Conservation (phyloP, 2,888 invertebrate species). For the Dinocampus coccinellae region DNA sequence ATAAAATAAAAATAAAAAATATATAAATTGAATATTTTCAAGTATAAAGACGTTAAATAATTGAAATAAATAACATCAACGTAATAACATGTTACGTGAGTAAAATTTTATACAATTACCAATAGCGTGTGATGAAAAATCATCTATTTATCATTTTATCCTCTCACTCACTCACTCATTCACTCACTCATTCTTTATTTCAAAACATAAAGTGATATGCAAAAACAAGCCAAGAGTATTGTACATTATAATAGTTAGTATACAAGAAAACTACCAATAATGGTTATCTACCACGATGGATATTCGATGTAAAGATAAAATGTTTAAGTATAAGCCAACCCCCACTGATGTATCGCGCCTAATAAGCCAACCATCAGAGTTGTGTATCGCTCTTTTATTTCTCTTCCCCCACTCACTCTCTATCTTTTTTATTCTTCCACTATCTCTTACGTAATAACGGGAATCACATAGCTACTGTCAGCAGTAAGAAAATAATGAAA, state of each 20-base stretch:
- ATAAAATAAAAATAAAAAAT: too few relatives aligned
- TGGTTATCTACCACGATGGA: slow-evolving; percentile 29
- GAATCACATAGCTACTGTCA: slow-evolving; percentile 34
- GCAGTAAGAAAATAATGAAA: too few relatives aligned
- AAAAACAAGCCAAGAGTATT: slow-evolving; percentile 30
- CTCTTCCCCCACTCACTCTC: slow-evolving; percentile 3
- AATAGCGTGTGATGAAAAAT: neutral
- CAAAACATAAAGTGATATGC: slow-evolving; percentile 33
- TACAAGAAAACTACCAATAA: slow-evolving; percentile 30
- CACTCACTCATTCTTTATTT: neutral
- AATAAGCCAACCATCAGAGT: slow-evolving; percentile 39
- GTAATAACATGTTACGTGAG: neutral
- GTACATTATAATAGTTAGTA: slow-evolving; percentile 15
- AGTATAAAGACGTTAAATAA: neutral
- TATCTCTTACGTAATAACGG: slow-evolving; percentile 38
- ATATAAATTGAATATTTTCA: neutral
- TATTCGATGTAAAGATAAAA: slow-evolving; percentile 40
- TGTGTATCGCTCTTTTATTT: neutral
- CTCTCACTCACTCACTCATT: too few relatives aligned
- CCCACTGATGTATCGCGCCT: slow-evolving; percentile 45
- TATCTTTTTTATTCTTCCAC: neutral
- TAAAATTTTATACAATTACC: slow-evolving; percentile 2
- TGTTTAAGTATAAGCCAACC: slow-evolving; percentile 37
- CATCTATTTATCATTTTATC: neutral
- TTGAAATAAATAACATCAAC: neutral